Base-by-base conservation (phyloP, 2,113 vertebrate species). In the Pollimyrus isidori region DNA sequence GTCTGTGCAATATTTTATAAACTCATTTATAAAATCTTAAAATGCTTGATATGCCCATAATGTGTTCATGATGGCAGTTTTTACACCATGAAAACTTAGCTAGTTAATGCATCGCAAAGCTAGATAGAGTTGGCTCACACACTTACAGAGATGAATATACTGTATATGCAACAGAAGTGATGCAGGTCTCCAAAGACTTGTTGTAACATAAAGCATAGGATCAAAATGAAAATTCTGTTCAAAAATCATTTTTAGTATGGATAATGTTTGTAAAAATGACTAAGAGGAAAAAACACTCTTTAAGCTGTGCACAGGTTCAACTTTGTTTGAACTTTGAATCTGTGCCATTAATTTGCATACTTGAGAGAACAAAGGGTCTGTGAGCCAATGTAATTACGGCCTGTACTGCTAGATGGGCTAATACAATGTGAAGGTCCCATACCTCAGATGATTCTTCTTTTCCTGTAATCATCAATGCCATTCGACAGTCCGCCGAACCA, bases 331-430 rank as follows among this genome's bases (percentile, higher is more conserved):
- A 80, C 65, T 56, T 35, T 90, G 85, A 46, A 17, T 89, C 39
- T 62, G 45, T 89, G 82, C 84, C 10, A 26, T 86, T 85, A 88
- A 88, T 80, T 88, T 21, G 88, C 46, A 49, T 52, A n/a, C n/a
- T 48, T 80, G 88, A 48, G 65, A 52, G 88, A 88, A 80, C 88
- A 88, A 88, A 88, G 88, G 13, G 17, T 5, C 87, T 73, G 35
- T 30, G 58, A 82, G 46, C 50, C 46, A 53, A 4, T 50, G 45
- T 76, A 30, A 88, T 88, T 50, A 76, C 17, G 65, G 9, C 69
- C 69, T 53, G 26, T 52, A 39, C 30, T 53, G 49, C 4, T 35
- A 21, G 88, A 88, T 26, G 30, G 30, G 65, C 69, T 88, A 58
- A 87, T 65, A 42, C 42, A 46, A 62, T 69, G 11, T 49, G 62